Evolutionary conservation across 2,113 vertebrate genomes (phyloP).

Genomic region (Gyps fulvus): DNA sequence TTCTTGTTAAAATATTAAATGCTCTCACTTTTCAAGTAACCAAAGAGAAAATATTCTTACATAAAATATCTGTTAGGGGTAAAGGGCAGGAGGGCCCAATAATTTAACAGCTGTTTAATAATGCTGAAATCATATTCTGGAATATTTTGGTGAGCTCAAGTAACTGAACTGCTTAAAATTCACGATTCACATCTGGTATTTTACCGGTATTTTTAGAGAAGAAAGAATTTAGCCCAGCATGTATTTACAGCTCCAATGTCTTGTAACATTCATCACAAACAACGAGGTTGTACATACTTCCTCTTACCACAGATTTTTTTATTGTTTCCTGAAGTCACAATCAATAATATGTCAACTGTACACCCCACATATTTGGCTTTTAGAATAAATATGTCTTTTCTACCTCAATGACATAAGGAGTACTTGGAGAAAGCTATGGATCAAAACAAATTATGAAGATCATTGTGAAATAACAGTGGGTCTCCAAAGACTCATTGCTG

Average conservation of each 20-base stretch:
- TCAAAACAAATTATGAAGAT: neutral
- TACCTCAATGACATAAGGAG: neutral
- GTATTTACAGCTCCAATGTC: neutral
- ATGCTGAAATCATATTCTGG: neutral
- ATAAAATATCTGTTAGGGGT: neutral
- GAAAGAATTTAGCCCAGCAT: neutral
- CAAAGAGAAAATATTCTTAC: neutral
- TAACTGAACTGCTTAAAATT: neutral
- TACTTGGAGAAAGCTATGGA: neutral
- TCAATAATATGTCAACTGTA: neutral
- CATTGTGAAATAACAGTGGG: neutral
- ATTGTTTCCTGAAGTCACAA: neutral
- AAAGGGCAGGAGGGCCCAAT: neutral
- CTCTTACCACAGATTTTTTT: neutral
- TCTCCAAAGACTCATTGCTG: neutral
- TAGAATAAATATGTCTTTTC: neutral
- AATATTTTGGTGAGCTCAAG: neutral
- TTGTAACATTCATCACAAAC: neutral
- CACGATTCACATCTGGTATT: neutral
- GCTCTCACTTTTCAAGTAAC: neutral
- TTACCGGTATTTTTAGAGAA: neutral
- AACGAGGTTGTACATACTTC: neutral
- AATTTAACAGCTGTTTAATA: neutral
- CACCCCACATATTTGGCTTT: neutral
- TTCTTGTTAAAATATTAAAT: neutral